phyloP scores from a whole-genome alignment of 1,140 invertebrate species.

The Pachyrhynchus sulphureomaculatus region DNA sequence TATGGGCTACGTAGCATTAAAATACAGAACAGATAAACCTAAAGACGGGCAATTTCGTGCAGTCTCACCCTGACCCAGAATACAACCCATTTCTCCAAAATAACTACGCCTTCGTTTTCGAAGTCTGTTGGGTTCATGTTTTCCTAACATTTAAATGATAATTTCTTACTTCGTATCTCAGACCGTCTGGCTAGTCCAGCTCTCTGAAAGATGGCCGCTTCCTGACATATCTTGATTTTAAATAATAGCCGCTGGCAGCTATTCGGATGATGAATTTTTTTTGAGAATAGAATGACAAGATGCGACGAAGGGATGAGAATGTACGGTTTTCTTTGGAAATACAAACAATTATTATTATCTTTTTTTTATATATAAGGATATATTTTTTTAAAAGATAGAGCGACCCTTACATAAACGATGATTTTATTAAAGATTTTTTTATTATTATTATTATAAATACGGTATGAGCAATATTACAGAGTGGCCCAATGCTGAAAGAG shows the following conservation, averaged over 20 bases:
- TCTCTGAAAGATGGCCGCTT: neutral
- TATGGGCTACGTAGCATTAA: too few relatives aligned
- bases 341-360: too few relatives aligned
- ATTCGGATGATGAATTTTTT: neutral
- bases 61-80: neutral
- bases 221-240: slow-evolving; percentile 3
- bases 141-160: slow-evolving; percentile 13
- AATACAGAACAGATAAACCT: too few relatives aligned
- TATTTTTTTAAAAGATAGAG: too few relatives aligned
- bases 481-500: too few relatives aligned
- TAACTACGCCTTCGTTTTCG: neutral
- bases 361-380: too few relatives aligned
- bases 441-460: too few relatives aligned
- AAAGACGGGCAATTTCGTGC: too few relatives aligned
- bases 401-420: too few relatives aligned
- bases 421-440: too few relatives aligned
- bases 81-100: neutral
- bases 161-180: slow-evolving; percentile 7
- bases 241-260: slow-evolving; percentile 1
- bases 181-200: neutral
- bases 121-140: slow-evolving; percentile 10
- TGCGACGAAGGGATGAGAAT: neutral
- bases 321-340: too few relatives aligned
- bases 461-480: too few relatives aligned
- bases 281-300: neutral